Conservation (phyloP, 2,113 vertebrate species). For the Pterocles gutturalis region DNA sequence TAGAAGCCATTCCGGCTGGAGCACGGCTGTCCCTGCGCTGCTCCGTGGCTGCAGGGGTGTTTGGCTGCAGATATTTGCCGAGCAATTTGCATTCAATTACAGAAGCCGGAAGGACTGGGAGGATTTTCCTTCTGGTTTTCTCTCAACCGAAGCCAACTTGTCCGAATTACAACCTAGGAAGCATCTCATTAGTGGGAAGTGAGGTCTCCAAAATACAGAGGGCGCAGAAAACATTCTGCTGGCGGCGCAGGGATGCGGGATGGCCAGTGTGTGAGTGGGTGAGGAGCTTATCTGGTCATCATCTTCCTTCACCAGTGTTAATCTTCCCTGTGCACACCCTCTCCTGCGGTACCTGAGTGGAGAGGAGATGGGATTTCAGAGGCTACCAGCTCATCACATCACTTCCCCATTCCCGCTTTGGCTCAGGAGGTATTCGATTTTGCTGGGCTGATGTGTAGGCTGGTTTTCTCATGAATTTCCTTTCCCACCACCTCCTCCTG, state of each 20-base stretch:
- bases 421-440: not conserved
- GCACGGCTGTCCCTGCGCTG: not conserved
- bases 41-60: not conserved
- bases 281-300: not conserved
- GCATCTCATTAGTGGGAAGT: conserved; percentile 36
- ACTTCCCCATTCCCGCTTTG: not conserved
- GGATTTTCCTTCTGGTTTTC: conserved; percentile 54
- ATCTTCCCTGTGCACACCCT: not conserved
- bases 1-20: not conserved
- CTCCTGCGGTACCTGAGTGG: not conserved
- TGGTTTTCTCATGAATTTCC: not conserved
- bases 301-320: not conserved
- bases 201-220: conserved; percentile 30
- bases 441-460: not conserved
- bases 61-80: not conserved
- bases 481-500: not conserved
- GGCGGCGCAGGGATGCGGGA: not conserved
- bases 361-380: not conserved
- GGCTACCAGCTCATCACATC: not conserved
- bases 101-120: conserved; percentile 5
- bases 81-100: conserved; percentile 34
- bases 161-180: conserved; percentile 49
- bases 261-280: not conserved
- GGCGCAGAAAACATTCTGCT: not conserved
- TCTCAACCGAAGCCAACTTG: conserved; percentile 11